Conservation (phyloP, 2,797 vertebrate genomes). For the Lophius americanus region DNA sequence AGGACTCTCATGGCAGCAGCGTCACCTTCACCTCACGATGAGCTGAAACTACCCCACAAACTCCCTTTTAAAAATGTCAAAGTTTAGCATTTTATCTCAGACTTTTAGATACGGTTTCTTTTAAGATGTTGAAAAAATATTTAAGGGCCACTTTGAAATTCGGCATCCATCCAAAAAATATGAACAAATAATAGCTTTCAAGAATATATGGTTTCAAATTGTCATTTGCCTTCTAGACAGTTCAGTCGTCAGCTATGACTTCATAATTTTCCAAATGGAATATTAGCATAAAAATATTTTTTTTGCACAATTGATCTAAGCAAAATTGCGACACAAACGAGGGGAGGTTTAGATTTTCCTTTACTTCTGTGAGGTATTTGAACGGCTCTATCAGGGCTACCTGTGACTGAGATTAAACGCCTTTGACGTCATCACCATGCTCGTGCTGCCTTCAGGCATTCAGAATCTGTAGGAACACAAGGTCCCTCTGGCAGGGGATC, state of each 20-base stretch:
- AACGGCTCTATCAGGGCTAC: slow-evolving; percentile 21
- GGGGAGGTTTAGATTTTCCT: slow-evolving; percentile 15
- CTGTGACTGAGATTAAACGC: slow-evolving; percentile 37
- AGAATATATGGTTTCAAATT: not conserved
- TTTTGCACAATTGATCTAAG: not conserved
- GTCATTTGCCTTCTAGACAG: not conserved
- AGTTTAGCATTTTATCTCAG: not conserved
- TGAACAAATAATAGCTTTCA: not conserved
- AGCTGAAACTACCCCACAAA: not conserved
- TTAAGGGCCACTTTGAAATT: not conserved
- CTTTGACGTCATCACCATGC: slow-evolving; percentile 42
- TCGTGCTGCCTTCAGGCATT: slow-evolving; percentile 18
- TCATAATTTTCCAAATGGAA: not conserved
- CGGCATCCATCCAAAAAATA: not conserved
- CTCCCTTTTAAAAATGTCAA: slow-evolving; percentile 13
- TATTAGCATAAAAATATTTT: not conserved
- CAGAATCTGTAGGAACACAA: slow-evolving; percentile 12
- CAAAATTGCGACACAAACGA: fast-evolving
- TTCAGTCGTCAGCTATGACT: no score
- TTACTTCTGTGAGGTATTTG: slow-evolving; percentile 31
- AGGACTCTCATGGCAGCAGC: not conserved
- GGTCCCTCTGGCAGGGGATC: not conserved
- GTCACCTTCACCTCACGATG: not conserved
- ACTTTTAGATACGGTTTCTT: not conserved
- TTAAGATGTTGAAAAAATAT: not conserved